Evolutionary conservation across 2,797 vertebrate genomes (phyloP), one percentile per base, ranked within the genome.

Genomic region (Micromesistius poutassou): DNA sequence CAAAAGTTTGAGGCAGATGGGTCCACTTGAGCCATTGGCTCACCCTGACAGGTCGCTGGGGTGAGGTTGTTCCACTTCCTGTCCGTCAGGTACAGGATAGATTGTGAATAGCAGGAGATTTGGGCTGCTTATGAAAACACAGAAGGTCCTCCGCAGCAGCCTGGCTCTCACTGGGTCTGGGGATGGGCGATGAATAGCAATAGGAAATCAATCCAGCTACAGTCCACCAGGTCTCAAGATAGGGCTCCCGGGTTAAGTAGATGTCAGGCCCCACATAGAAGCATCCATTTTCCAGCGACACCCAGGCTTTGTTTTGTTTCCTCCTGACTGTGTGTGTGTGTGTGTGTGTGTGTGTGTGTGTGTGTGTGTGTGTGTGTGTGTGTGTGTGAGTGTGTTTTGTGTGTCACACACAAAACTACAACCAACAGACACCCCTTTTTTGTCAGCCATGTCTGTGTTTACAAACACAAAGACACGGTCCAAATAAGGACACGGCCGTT

Each of bases 381-480:
- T 72, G 13, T 72, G 71, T 72, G 71, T 72, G 71, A 35, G 71
- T 19, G 71, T 35, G 71, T 72, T 35, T 30, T 72, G 13, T 72
- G 71, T 72, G 71, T 72, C 16, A 55, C 50, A 55, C 50, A 55
- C 50, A 55, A 14, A 46, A 14, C 42, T 31, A 73, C 35, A 1
- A 0, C 66, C 7, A 31, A 55, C 19, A n/a, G 19, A 46, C 4
- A 78, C 77, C 62, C 14, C 79, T 79, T 72, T 1, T 46, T 79
- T 77, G 72, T 73, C 55, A 71, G 77, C 79, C 28, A 46, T 30
- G 38, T 66, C 72, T 79, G 90, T 92, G 90, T 92, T 91, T 91
- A 93, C 89, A 82, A 91, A 91, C 89, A 89, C 19, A 73, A 82
- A 75, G 84, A 91, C 91, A 92, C 87, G 91, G 76, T 62, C 83